phyloP scores from a whole-genome alignment of 2,888 invertebrate genomes.

The Phytoseiulus persimilis region DNA sequence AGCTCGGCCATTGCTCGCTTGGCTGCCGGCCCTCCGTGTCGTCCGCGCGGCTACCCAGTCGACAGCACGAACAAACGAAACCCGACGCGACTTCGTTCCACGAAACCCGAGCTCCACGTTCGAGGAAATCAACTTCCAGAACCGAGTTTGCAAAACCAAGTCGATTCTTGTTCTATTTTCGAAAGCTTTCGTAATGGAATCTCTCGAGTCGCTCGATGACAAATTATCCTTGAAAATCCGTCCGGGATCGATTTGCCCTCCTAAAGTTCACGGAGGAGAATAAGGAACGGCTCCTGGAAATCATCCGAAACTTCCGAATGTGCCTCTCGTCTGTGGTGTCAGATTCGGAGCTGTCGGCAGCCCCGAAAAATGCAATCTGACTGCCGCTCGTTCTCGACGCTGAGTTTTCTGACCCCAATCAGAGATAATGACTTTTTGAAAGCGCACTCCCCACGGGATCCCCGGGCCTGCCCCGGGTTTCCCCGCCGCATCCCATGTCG shows the following conservation, averaged over 20 bases:
- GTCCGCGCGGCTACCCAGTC: neutral
- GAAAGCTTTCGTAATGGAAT: too few relatives aligned
- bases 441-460: neutral
- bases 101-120: neutral
- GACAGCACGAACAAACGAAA: neutral
- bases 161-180: too few relatives aligned
- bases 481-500: neutral
- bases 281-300: neutral
- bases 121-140: neutral
- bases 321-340: neutral
- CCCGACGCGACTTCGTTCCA: neutral
- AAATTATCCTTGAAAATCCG: too few relatives aligned
- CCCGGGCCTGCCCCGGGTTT: neutral
- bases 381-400: neutral
- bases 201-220: too few relatives aligned
- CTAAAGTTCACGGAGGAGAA: neutral
- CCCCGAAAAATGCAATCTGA: neutral
- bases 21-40: neutral
- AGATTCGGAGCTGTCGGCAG: neutral
- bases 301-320: neutral
- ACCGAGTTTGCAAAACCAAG: neutral
- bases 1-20: neutral
- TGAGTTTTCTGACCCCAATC: neutral
- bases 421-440: neutral
- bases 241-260: too few relatives aligned